Evolutionary conservation across 37 sponge, comb jelly and placozoan species (phyloP).

Genomic region (Hormiphora californensis): DNA sequence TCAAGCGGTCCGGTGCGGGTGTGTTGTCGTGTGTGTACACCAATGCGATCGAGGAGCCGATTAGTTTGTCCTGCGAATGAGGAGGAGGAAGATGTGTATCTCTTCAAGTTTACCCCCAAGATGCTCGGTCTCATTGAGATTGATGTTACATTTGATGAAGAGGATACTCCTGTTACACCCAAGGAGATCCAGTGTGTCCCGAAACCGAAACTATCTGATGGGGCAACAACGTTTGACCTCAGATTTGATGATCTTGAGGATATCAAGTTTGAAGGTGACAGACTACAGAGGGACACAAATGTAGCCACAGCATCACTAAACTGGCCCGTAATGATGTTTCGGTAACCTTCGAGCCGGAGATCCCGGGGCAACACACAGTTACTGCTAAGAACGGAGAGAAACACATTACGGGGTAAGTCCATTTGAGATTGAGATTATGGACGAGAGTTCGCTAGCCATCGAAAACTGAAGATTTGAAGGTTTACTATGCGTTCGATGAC

Average conservation of each 20-base stretch:
- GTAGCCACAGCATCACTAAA: neutral
- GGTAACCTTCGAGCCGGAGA: neutral
- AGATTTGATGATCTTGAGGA: neutral
- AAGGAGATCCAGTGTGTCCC: neutral
- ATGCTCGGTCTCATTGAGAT: neutral
- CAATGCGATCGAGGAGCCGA: neutral
- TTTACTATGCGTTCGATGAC: neutral
- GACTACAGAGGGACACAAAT: too few species aligned
- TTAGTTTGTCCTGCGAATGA: neutral
- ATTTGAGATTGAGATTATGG: neutral
- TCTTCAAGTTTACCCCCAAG: neutral
- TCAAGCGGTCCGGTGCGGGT: slow-evolving; percentile 13
- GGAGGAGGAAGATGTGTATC: neutral
- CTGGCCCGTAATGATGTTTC: neutral
- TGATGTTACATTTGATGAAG: neutral
- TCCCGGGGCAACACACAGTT: neutral
- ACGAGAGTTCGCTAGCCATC: neutral
- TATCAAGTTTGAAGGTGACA: neutral
- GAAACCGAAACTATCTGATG: neutral
- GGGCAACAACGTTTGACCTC: neutral
- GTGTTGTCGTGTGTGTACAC: slow-evolving; percentile 16
- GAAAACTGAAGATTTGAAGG: neutral
- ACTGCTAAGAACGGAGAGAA: neutral
- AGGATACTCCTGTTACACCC: neutral
- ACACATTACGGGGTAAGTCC: neutral